Conservation (phyloP, 2,888 invertebrate species). For the Drosophila mercatorum region DNA sequence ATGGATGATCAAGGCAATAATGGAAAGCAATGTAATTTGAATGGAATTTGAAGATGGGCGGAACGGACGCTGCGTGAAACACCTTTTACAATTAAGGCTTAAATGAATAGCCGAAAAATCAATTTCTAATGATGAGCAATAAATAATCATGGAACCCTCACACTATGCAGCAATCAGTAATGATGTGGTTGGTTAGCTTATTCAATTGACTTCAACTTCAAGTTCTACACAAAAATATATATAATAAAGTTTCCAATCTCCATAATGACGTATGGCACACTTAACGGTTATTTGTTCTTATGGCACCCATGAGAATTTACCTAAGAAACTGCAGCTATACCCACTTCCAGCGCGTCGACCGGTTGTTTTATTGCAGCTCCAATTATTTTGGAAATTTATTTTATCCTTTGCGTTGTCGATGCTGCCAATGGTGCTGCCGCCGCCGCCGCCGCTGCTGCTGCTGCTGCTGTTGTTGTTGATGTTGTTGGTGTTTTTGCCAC, state of each 20-base stretch:
- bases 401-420: constrained; percentile 74
- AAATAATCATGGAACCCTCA: constrained; percentile 18
- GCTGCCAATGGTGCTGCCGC: constrained; percentile 24
- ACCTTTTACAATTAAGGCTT: constrained; percentile 30
- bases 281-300: constrained; percentile 36
- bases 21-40: constrained; percentile 6
- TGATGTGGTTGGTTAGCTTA: neutral
- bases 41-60: constrained; percentile 22
- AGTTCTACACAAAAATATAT: neutral
- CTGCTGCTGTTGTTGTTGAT: constrained; percentile 35
- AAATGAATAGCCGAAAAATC: constrained; percentile 23
- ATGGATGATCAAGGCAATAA: constrained; percentile 2
- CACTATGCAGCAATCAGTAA: constrained; percentile 8
- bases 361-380: constrained; percentile 84
- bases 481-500: constrained; percentile 68
- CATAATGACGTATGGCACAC: constrained; percentile 14
- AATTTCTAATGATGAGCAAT: constrained; percentile 22
- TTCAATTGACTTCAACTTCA: neutral
- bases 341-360: constrained; percentile 84
- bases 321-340: constrained; percentile 85
- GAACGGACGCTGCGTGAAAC: constrained; percentile 24
- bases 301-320: constrained; percentile 68
- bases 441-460: constrained; percentile 31
- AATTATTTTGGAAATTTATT: constrained; percentile 83
- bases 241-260: neutral